A percentile compares a stretch with the other conserved stretches of the same genome.
phyloP scores from a whole-genome alignment of 2,797 vertebrate species.

The Anableps anableps region DNA sequence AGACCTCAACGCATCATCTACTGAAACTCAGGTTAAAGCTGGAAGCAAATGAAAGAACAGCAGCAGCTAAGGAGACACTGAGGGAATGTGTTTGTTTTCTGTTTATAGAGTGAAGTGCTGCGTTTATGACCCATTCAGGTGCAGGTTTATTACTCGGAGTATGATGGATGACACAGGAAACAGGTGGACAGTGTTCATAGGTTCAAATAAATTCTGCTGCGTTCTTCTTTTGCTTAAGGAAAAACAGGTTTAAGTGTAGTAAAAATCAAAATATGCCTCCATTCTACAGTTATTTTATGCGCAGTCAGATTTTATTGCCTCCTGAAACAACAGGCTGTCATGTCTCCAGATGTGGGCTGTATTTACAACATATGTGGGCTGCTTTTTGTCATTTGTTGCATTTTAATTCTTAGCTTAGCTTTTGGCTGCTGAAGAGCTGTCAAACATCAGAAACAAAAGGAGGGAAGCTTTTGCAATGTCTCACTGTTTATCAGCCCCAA shows the following conservation, averaged over 20 bases:
- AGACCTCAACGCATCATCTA: background rate
- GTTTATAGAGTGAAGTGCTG: background rate
- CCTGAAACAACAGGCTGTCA: constrained; percentile 26
- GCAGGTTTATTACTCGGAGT: constrained; percentile 7
- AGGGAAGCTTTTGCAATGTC: constrained; percentile 38
- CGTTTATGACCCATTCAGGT: constrained; percentile 1
- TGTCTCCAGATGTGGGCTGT: constrained; percentile 22
- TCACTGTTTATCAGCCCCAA: constrained; percentile 25
- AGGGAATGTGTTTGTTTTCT: background rate
- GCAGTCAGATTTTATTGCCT: constrained; percentile 8
- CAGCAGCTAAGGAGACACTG: background rate
- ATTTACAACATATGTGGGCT: constrained; percentile 23
- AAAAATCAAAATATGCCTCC: background rate
- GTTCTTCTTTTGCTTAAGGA: background rate
- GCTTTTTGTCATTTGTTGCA: constrained; percentile 37
- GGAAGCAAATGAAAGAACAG: background rate
- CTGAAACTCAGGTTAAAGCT: constrained; percentile 8
- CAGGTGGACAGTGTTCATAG: background rate
- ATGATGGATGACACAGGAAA: constrained; percentile 2
- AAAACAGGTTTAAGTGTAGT: background rate
- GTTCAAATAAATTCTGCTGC: background rate
- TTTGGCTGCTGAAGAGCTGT: constrained; percentile 41
- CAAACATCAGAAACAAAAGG: constrained; percentile 34
- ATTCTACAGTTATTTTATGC: constrained; percentile 4
- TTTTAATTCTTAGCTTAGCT: constrained; percentile 51